Percentiles rank a stretch among this genome's conserved stretches.
These are phyloP conservation scores for Tetraodon nigroviridis DNA, from an alignment of 2,113 vertebrate genomes.

Conservation along the genomic window DNA sequence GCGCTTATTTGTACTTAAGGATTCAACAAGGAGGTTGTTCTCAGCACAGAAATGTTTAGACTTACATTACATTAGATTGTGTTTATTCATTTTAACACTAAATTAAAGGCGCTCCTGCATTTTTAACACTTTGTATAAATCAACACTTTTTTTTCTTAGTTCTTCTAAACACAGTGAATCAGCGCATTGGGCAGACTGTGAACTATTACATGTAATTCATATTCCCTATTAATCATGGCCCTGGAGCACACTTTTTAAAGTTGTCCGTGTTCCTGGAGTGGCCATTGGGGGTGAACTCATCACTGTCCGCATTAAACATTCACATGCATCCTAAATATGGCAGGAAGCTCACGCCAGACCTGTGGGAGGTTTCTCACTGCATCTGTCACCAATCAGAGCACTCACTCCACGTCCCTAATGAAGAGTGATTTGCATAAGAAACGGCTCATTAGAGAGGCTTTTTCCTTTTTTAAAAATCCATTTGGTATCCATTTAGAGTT, in stretches of 20 bases:
- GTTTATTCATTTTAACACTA: too few species aligned
- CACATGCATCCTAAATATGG: slow-evolving; percentile 45
- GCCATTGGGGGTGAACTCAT: slow-evolving; percentile 16
- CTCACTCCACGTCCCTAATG: slow-evolving; percentile 24
- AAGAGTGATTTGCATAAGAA: slow-evolving; percentile 48
- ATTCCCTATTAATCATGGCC: not conserved
- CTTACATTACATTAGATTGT: not conserved
- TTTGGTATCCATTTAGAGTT: not conserved
- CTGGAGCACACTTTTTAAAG: slow-evolving; percentile 11
- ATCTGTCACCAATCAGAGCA: slow-evolving; percentile 37
- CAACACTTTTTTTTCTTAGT: not conserved
- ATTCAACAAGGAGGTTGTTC: not conserved
- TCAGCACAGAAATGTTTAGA: not conserved
- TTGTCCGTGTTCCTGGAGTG: not conserved
- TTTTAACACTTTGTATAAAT: not conserved
- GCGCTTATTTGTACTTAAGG: not conserved
- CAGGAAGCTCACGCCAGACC: slow-evolving; percentile 10
- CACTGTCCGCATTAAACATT: slow-evolving; percentile 38
- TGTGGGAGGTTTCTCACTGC: slow-evolving; percentile 16
- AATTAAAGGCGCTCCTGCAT: not conserved
- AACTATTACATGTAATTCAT: not conserved
- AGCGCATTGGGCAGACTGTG: not conserved
- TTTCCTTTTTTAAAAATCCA: slow-evolving; percentile 20
- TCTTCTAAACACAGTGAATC: not conserved
- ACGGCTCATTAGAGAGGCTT: slow-evolving; percentile 21